phyloP scores from a whole-genome alignment of 2,797 vertebrate genomes.

The Molothrus aeneus region DNA sequence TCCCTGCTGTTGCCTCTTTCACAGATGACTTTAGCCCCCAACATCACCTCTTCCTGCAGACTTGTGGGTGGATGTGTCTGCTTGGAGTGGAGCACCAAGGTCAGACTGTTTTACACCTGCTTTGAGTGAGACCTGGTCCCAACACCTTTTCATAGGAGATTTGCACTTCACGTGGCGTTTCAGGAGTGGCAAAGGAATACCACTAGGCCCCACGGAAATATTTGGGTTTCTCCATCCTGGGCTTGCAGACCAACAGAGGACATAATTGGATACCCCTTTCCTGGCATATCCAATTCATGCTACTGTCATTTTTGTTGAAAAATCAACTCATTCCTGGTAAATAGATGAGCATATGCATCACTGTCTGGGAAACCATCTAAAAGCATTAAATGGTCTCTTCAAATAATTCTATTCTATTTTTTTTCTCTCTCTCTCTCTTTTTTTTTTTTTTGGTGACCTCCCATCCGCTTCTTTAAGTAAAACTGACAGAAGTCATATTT shows the following conservation, averaged over 20 bases:
- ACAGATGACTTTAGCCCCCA: neutral
- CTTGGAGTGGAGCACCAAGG: neutral
- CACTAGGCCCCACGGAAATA: rapidly evolving
- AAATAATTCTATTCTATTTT: neutral
- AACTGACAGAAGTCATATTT: neutral
- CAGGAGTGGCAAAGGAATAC: neutral
- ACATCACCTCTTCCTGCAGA: neutral
- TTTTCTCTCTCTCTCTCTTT: rapidly evolving
- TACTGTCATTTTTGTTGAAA: neutral
- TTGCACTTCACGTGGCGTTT: neutral
- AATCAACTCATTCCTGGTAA: neutral
- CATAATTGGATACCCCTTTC: neutral
- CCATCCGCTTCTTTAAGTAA: neutral
- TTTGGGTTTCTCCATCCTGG: neutral
- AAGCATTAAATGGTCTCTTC: neutral
- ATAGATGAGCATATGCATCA: neutral
- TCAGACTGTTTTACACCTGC: neutral
- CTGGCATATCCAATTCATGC: neutral
- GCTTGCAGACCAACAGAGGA: neutral
- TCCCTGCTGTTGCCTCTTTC: neutral
- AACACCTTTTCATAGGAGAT: neutral
- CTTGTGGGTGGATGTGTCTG: neutral
- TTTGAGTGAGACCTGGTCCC: neutral
- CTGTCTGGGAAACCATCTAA: neutral
- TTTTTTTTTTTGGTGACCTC: neutral